phyloP scores from a whole-genome alignment of 1,140 invertebrate genomes.

The Pseudomyrmex flavicornis region DNA sequence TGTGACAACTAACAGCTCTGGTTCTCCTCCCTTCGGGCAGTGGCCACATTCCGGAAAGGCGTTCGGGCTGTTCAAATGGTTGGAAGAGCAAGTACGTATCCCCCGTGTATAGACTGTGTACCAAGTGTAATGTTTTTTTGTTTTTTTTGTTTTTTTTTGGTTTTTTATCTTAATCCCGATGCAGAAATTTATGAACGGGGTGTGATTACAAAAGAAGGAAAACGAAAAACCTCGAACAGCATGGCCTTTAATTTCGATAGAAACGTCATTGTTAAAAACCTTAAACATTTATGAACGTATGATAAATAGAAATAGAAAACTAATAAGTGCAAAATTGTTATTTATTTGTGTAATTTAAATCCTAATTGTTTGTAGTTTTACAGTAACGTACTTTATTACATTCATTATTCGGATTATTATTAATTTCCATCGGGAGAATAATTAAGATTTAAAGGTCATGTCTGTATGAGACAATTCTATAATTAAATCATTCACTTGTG shows the following conservation, averaged over 20 bases:
- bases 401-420: neutral
- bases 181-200: slow-evolving; percentile 12
- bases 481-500: slow-evolving; percentile 29
- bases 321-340: neutral
- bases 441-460: slow-evolving; percentile 48
- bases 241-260: slow-evolving; percentile 48
- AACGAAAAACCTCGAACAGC: neutral
- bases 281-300: neutral
- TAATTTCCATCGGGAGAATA: neutral
- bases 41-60: slow-evolving; percentile 99
- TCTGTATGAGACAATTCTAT: neutral
- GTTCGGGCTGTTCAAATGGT: slow-evolving; percentile 99
- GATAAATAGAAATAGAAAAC: neutral
- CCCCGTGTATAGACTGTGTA: slow-evolving; percentile 82
- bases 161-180: slow-evolving; percentile 38
- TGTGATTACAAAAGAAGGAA: neutral
- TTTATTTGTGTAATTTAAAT: no score
- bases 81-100: slow-evolving; percentile 98
- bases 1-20: slow-evolving; percentile 85
- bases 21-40: slow-evolving; percentile 88
- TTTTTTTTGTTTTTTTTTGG: no score
- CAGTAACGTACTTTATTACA: neutral
- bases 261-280: neutral
- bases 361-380: neutral
- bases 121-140: slow-evolving; percentile 72